These are phyloP conservation scores for Heterodera filipjevi DNA, from an alignment of 2,888 invertebrate genomes.

Conservation along the genomic window DNA sequence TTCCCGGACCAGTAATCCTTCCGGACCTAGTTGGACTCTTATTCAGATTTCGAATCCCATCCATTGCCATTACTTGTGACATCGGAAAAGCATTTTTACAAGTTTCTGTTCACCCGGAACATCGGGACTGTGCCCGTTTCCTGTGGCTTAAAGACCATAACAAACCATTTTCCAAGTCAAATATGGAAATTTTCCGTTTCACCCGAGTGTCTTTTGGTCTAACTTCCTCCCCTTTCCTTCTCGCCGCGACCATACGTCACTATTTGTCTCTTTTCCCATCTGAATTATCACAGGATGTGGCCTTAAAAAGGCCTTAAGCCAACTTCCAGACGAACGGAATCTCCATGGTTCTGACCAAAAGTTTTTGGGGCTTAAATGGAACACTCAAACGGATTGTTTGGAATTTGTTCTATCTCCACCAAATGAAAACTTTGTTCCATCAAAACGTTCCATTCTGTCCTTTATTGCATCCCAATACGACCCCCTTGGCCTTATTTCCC, in stretches of 20 bases:
- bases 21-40: constrained; percentile 37
- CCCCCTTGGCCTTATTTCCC: constrained; percentile 35
- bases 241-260: constrained; percentile 22
- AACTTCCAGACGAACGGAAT: not conserved
- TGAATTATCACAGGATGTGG: not conserved
- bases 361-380: constrained; percentile 32
- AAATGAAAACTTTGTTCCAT: not conserved
- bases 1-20: constrained; percentile 40
- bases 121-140: constrained; percentile 41
- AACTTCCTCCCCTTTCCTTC: constrained; percentile 35
- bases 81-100: constrained; percentile 47
- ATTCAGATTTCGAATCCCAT: constrained; percentile 34
- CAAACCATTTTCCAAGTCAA: constrained; percentile 28
- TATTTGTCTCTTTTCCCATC: constrained; percentile 22
- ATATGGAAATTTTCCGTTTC: constrained; percentile 39
- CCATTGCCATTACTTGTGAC: constrained; percentile 35
- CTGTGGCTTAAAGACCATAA: constrained; percentile 37
- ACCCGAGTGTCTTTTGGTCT: constrained; percentile 44
- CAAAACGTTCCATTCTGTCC: constrained; percentile 33
- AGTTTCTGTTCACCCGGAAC: constrained; percentile 35
- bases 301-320: not conserved
- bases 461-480: constrained; percentile 32
- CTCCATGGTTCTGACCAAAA: not conserved
- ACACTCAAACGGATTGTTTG: constrained; percentile 5
- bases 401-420: not conserved